phyloP scores from a whole-genome alignment of 2,113 vertebrate genomes.

The Ptychochromis oligacanthus region DNA sequence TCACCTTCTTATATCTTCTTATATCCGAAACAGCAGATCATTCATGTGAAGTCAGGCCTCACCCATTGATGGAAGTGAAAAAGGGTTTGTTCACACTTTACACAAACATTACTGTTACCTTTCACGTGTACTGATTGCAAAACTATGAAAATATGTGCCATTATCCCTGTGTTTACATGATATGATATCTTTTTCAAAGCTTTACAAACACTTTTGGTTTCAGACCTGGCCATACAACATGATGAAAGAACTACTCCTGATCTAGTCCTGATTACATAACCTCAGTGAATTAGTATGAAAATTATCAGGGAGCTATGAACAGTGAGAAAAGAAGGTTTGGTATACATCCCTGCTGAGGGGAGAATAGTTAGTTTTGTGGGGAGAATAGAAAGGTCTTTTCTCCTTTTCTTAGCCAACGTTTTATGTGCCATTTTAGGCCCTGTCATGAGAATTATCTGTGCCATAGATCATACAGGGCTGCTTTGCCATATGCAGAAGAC shows the following conservation, averaged over 20 bases:
- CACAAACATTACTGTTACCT: neutral
- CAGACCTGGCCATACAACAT: neutral
- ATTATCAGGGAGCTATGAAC: too few relatives aligned
- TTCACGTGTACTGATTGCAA: neutral
- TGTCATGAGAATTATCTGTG: neutral
- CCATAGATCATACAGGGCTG: neutral
- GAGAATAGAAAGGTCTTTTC: neutral
- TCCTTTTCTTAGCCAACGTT: neutral
- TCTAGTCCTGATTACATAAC: neutral
- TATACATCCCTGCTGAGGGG: neutral
- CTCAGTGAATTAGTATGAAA: neutral
- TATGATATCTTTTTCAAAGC: neutral
- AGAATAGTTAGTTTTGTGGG: neutral
- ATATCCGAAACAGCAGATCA: too few relatives aligned
- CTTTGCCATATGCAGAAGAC: neutral
- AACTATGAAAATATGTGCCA: neutral
- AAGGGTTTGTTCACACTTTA: neutral
- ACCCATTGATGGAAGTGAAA: neutral
- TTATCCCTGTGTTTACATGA: neutral
- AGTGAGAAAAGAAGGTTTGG: neutral
- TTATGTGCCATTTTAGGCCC: neutral
- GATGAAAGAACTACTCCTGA: neutral
- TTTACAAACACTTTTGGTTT: neutral
- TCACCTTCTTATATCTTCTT: too few relatives aligned
- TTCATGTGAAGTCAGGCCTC: neutral